Evolutionary conservation across 30 jellyfish, hydroid and myxozoan genomes (phyloP).

Genomic region (Turritopsis dohrnii): DNA sequence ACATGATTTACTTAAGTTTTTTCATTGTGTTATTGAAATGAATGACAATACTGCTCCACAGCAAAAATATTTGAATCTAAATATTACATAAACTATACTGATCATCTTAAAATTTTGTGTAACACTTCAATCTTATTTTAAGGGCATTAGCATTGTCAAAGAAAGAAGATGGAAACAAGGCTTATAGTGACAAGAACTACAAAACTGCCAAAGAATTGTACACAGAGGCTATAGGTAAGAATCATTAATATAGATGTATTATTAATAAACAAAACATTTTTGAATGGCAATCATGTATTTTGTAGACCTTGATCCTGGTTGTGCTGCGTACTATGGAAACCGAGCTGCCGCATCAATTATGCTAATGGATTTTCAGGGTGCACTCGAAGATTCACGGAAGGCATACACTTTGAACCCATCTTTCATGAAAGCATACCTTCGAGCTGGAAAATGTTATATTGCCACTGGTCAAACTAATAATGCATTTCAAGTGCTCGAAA

Average conservation of each 20-base stretch:
- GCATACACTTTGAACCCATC: conserved; percentile 51
- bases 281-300: background rate
- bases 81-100: too few species aligned
- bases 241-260: background rate
- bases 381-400: conserved; percentile 76
- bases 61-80: too few species aligned
- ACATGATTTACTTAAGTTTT: too few species aligned
- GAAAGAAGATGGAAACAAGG: conserved; percentile 92
- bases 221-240: conserved; percentile 93
- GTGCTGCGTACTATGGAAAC: conserved; percentile 89
- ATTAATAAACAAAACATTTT: background rate
- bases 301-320: conserved; percentile 73
- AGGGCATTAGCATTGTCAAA: conserved; percentile 75
- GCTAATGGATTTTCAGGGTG: conserved; percentile 58
- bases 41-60: too few species aligned
- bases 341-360: conserved; percentile 91
- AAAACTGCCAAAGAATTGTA: conserved; percentile 60
- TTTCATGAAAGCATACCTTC: conserved; percentile 62
- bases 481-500: conserved; percentile 51
- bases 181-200: conserved; percentile 67
- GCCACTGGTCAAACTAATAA: conserved; percentile 58
- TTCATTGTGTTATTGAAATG: too few species aligned
- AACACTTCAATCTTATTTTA: background rate
- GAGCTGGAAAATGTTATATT: conserved; percentile 92
- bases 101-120: background rate